Evolutionary conservation across 1,140 invertebrate genomes (phyloP), one percentile per base, ranked within the genome.

Genomic region (Tetramorium parvispinum): DNA sequence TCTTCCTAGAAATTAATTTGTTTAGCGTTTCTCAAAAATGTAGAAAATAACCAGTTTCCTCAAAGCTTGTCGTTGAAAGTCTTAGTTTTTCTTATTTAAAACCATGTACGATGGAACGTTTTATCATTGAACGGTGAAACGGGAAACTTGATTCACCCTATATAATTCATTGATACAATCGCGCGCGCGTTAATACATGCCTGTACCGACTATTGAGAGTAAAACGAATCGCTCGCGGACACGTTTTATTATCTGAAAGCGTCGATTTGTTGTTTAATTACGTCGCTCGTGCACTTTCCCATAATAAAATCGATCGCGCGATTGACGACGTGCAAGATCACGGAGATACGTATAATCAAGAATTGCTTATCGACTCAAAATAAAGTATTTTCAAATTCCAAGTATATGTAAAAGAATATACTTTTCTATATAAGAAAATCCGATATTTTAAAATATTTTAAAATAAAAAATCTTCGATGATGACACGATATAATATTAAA

Each of bases 231-330:
- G 32, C 11, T 18, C 32, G n/a, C 27, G 8, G 3, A 59, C 57
- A 83, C 13, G 55, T 83, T 75, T 75, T 83, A 82, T 79, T 53
- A 81, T 61, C 49, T 79, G 76, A 86, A 81, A 79, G 75, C 37
- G 51, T 63, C 43, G 43, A 71, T 86, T 70, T 46, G 49, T 24
- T 66, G 37, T 63, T 61, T 61, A 73, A 85, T 85, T 85, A 85
- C 37, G 10, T 55, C 32, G 40, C 49, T 43, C 18, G 46, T 66
- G 32, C 49, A 73, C 83, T 85, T 85, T 85, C 83, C 51, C 83
- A 49, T 53, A 55, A 53, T 85, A 85, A 85, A 78, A 66, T 77
- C 4, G 49, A 40, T 43, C 46, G 43, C 46, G 13, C 37, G 37
- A 53, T 6, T 2, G 32, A 11, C 24, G 27, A 6, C 37, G 37